These are phyloP conservation scores for Pyrgus malvae DNA, from an alignment of 2,888 invertebrate genomes.

Conservation along the genomic window DNA sequence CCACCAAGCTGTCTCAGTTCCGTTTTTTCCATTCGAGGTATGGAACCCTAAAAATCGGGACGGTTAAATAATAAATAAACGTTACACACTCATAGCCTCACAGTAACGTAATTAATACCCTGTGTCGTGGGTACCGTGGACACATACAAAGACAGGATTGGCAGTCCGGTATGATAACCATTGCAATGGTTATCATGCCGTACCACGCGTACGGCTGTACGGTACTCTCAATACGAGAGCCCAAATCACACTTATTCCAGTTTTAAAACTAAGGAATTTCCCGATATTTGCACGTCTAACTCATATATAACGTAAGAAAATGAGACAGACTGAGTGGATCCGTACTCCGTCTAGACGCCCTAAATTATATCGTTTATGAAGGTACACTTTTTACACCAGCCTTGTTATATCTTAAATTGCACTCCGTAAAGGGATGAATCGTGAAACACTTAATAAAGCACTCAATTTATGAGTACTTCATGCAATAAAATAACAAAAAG, in stretches of 20 bases:
- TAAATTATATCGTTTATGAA: conserved; percentile 28
- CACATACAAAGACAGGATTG: too few relatives aligned
- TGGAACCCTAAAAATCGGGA: too few relatives aligned
- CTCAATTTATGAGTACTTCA: neutral
- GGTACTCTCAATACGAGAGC: too few relatives aligned
- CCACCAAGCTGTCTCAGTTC: too few relatives aligned
- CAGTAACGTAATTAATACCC: too few relatives aligned
- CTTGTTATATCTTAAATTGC: conserved; percentile 19
- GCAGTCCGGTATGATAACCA: too few relatives aligned
- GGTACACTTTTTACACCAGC: conserved; percentile 20
- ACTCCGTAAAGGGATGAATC: conserved; percentile 9
- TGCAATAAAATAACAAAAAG: neutral
- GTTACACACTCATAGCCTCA: too few relatives aligned
- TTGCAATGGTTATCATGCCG: too few relatives aligned
- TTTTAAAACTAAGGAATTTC: conserved; percentile 13
- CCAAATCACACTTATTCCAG: conserved; percentile 3
- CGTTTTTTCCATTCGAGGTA: too few relatives aligned
- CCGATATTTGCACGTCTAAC: conserved; percentile 21
- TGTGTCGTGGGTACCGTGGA: too few relatives aligned
- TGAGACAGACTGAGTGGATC: conserved; percentile 19
- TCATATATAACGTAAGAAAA: conserved; percentile 13
- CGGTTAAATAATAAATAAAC: too few relatives aligned
- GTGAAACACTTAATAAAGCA: neutral
- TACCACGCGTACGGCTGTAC: too few relatives aligned
- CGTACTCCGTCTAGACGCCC: conserved; percentile 23